Percentiles rank a stretch among this genome's conserved stretches.
Conservation (phyloP, 1,140 invertebrate genomes). For the Drosophila azteca region DNA sequence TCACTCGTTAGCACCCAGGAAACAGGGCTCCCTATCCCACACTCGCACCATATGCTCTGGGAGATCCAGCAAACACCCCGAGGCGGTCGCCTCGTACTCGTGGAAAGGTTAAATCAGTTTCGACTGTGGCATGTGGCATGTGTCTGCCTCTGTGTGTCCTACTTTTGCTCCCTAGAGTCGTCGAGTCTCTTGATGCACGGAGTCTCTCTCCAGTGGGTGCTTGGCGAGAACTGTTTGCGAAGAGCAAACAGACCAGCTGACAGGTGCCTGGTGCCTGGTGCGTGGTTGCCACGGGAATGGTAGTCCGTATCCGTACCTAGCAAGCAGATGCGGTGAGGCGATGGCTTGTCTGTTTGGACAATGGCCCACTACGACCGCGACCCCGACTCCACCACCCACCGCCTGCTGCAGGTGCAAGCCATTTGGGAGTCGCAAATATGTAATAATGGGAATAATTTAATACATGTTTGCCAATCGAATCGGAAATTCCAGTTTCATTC, state of each 20-base stretch:
- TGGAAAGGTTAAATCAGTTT: conserved; percentile 50
- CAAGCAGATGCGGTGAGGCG: no score
- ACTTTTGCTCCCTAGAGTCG: conserved; percentile 29
- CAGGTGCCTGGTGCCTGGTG: conserved; percentile 28
- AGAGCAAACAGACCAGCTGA: conserved; percentile 49
- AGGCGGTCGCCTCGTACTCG: neutral
- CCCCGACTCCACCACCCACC: no score
- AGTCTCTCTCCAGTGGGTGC: conserved; percentile 8
- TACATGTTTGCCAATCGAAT: neutral
- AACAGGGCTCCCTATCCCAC: neutral
- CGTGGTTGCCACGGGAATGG: conserved; percentile 36
- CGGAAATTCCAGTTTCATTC: no score
- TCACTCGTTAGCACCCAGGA: conserved; percentile 60
- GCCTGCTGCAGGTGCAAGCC: neutral
- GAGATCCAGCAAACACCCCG: conserved; percentile 29
- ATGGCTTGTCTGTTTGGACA: no score
- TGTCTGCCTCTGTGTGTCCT: neutral
- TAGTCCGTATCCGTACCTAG: no score
- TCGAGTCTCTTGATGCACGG: no score
- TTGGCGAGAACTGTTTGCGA: conserved; percentile 49
- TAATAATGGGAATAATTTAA: conserved; percentile 32
- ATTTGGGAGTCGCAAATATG: conserved; percentile 8
- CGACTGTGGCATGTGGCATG: conserved; percentile 35
- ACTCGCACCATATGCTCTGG: conserved; percentile 18
- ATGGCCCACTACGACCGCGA: no score